phyloP scores from a whole-genome alignment of 2,888 invertebrate genomes.

The Ecliptopera silaceata region DNA sequence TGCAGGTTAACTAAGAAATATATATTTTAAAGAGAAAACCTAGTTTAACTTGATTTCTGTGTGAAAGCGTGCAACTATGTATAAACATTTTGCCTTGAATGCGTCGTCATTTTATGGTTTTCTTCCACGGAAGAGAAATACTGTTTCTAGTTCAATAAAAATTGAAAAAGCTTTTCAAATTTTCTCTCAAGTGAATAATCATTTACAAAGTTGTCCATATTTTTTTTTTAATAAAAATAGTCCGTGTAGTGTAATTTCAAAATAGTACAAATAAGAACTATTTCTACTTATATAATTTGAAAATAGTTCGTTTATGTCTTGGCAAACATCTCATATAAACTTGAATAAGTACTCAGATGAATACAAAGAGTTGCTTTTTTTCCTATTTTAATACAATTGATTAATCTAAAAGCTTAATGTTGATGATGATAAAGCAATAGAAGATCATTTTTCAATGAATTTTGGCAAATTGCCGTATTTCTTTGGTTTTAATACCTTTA shows the following conservation, averaged over 20 bases:
- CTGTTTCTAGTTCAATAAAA: conserved; percentile 27
- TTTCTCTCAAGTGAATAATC: background rate
- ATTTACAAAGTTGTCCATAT: background rate
- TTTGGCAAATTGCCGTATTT: too few species aligned
- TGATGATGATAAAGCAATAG: too few species aligned
- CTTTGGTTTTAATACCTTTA: too few species aligned
- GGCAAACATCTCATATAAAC: too few species aligned
- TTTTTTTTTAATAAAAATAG: background rate
- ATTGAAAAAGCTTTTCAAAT: conserved; percentile 3
- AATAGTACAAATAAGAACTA: too few species aligned
- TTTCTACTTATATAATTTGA: too few species aligned
- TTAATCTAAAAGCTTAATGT: too few species aligned
- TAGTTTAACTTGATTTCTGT: background rate
- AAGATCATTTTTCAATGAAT: too few species aligned
- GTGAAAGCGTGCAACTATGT: conserved; percentile 35
- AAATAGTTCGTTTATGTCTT: too few species aligned
- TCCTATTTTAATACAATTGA: too few species aligned
- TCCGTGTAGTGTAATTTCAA: background rate
- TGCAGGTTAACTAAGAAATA: background rate
- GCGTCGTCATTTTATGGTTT: conserved; percentile 43
- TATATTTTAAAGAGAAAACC: background rate
- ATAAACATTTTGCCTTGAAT: conserved; percentile 43
- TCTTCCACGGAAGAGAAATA: conserved; percentile 43
- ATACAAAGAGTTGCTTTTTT: too few species aligned
- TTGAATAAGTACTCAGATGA: too few species aligned